A percentile compares a stretch with the other conserved stretches of the same genome.
phyloP scores from a whole-genome alignment of 2,113 vertebrate genomes.

The Pitta sordida region DNA sequence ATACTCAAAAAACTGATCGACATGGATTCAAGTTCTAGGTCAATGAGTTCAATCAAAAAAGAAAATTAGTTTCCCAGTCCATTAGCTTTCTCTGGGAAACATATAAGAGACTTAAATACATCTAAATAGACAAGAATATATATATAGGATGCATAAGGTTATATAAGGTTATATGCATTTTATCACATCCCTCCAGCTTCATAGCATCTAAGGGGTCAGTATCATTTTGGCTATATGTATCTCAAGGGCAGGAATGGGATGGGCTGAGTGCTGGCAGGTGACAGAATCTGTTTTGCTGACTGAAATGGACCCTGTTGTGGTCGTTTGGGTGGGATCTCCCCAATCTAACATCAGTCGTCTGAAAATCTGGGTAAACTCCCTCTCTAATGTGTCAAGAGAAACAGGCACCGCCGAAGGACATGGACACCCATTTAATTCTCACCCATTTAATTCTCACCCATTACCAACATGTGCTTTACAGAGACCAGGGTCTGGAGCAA shows the following conservation, averaged over 20 bases:
- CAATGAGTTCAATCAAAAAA: neutral
- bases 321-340: neutral
- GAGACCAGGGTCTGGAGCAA: neutral
- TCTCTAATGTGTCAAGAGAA: neutral
- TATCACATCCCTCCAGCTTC: neutral
- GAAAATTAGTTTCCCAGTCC: neutral
- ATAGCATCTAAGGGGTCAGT: neutral
- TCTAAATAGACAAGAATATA: no score
- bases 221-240: neutral
- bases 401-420: neutral
- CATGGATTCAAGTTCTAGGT: neutral
- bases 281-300: neutral
- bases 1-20: neutral
- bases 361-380: neutral
- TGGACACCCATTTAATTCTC: neutral
- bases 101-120: neutral
- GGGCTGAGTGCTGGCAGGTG: neutral
- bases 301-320: neutral
- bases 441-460: no score
- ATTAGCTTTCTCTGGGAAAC: neutral
- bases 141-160: neutral
- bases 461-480: neutral
- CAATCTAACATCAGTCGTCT: neutral
- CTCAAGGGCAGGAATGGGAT: neutral
- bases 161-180: neutral